A percentile compares a stretch with the other conserved stretches of the same genome.
Conservation (phyloP, 2,113 vertebrate species). For the Nanorana parkeri region DNA sequence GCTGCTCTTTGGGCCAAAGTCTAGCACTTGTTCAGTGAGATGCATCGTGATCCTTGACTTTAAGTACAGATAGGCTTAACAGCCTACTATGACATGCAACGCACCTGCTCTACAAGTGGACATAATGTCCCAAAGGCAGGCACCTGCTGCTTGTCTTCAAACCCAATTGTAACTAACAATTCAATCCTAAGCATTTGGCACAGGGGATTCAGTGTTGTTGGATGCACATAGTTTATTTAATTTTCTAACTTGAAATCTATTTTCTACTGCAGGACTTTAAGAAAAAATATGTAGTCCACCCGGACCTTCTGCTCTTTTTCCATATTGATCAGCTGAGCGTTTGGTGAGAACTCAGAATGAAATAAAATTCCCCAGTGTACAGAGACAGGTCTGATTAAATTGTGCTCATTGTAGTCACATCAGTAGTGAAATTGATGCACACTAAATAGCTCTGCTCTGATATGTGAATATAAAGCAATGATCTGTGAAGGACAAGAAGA, state of each 20-base stretch:
- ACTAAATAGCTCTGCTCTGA: slow-evolving; percentile 49
- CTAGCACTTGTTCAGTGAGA: neutral
- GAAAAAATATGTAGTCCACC: slow-evolving; percentile 57
- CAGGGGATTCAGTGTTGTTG: slow-evolving; percentile 31
- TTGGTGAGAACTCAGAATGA: slow-evolving; percentile 15
- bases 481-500: slow-evolving; percentile 68
- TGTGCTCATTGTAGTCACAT: slow-evolving; percentile 52
- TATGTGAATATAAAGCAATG: slow-evolving; percentile 59
- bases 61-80: slow-evolving; percentile 6
- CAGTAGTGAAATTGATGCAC: slow-evolving; percentile 48
- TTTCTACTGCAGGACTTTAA: slow-evolving; percentile 50
- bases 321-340: slow-evolving; percentile 59
- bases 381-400: slow-evolving; percentile 49
- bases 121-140: slow-evolving; percentile 35
- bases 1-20: neutral
- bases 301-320: slow-evolving; percentile 38
- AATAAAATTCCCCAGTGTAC: slow-evolving; percentile 51
- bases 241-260: slow-evolving; percentile 56
- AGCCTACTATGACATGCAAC: slow-evolving; percentile 1
- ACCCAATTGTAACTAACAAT: slow-evolving; percentile 37
- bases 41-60: neutral
- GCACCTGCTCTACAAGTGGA: slow-evolving; percentile 1
- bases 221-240: slow-evolving; percentile 49
- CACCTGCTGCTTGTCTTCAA: slow-evolving; percentile 29
- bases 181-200: slow-evolving; percentile 32